Conservation (phyloP, 64 coral and sea anemone species). For the Pachyseris speciosa region DNA sequence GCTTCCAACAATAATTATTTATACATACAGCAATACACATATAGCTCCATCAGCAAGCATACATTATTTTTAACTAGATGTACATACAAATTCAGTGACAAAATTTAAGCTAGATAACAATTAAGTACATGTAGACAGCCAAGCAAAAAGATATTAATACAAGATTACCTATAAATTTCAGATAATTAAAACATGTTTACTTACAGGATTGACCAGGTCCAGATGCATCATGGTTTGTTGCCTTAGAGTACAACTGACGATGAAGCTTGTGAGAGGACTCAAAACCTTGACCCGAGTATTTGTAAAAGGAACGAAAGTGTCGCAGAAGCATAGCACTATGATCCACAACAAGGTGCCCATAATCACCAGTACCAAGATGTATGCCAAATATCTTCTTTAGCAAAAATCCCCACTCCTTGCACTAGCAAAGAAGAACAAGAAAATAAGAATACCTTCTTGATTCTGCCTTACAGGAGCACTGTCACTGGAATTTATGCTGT, state of each 20-base stretch:
- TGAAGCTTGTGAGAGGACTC: slow-evolving; percentile 33
- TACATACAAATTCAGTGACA: neutral
- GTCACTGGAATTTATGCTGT: no score
- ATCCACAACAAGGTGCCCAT: slow-evolving; percentile 1
- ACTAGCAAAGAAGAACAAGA: neutral
- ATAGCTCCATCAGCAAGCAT: neutral
- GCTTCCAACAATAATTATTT: no score
- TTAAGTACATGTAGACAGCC: no score
- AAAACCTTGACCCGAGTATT: slow-evolving; percentile 7
- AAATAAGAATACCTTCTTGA: no score
- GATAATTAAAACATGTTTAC: neutral
- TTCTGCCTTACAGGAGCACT: no score
- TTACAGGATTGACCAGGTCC: neutral
- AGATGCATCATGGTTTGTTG: slow-evolving; percentile 3
- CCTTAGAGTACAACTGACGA: neutral
- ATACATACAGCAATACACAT: no score
- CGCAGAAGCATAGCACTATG: neutral
- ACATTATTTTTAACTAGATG: neutral
- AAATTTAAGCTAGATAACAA: no score
- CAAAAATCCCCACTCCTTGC: slow-evolving; percentile 29
- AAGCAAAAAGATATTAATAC: no score
- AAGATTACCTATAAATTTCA: no score
- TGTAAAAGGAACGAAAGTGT: neutral
- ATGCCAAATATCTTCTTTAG: neutral
- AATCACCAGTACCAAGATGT: slow-evolving; percentile 4